Base-by-base conservation (phyloP, 2,113 vertebrate species). In the Mus spicilegus region DNA sequence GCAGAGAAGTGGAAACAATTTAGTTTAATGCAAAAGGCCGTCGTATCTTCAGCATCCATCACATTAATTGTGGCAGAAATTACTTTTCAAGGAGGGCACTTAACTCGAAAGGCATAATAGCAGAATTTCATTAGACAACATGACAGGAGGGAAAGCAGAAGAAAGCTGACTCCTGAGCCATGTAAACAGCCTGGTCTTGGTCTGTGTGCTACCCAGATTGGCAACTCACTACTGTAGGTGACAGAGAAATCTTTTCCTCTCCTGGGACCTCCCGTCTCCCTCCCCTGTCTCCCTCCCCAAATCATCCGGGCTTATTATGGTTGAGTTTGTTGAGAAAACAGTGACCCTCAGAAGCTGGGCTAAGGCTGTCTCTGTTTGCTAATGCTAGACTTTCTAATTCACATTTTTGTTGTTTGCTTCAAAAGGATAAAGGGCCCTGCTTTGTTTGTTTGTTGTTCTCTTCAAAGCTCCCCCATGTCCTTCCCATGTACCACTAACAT, bases 51-150 rank as follows among this genome's bases (percentile, higher is more conserved):
- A 91, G 87, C 4, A 76, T 96, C 76, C 84, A 39, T 86, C 95
- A 97, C 94, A 94, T 96, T 89, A 96, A 90, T 95, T 95, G 86
- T 90, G 87, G 81, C 86, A 95, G 81, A 96, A 97, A 96, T 97
- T 94, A 94, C 96, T 97, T 95, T 95, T 88, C 95, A 95, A 95
- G 95, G 72, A 87, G 70, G 14, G 24, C 88, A 69, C 87, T 95
- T 97, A 95, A 92, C 82, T 87, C 91, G 94, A 81, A 95, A 95
- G 87, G 65, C 85, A 80, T 81, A 75, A 42, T 93, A 92, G 76
- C 75, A 69, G 89, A 88, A 80, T 65, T 54, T 92, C 94, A 46
- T 90, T 82, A 91, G 49, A 75, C 70, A 91, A 77, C 63, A 54
- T 4, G 13, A 30, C 26, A 54, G 61, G 82, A 92, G 93, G 39